Evolutionary conservation across 2,113 vertebrate genomes (phyloP).

Genomic region (Dipodomys spectabilis): DNA sequence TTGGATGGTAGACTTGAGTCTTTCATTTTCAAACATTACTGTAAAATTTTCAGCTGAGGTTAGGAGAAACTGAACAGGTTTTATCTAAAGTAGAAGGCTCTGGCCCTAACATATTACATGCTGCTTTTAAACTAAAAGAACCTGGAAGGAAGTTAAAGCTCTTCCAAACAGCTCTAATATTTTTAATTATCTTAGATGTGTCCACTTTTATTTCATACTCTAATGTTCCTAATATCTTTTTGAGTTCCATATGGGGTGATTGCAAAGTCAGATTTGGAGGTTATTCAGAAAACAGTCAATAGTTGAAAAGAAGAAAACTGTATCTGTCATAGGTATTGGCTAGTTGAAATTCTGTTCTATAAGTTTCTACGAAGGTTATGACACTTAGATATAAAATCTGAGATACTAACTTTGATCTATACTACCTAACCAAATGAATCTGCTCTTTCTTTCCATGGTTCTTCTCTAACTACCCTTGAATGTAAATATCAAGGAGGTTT

Average conservation of each 20-base stretch:
- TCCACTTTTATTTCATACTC: not conserved
- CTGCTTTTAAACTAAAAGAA: constrained; percentile 53
- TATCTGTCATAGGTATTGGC: not conserved
- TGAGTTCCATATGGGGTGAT: constrained; percentile 31
- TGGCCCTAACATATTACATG: constrained; percentile 56
- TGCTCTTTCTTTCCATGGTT: not conserved
- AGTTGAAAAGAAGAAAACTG: not conserved
- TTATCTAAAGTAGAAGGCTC: constrained; percentile 39
- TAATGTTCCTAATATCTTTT: constrained; percentile 9
- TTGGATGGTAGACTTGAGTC: not conserved
- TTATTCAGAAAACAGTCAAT: constrained; percentile 52
- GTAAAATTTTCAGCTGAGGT: constrained; percentile 27
- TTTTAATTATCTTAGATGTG: constrained; percentile 53
- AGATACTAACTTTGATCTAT: not conserved
- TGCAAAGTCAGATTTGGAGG: constrained; percentile 50
- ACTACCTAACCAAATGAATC: not conserved
- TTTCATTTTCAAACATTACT: constrained; percentile 59
- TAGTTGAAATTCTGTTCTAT: constrained; percentile 15
- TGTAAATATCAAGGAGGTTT: not conserved
- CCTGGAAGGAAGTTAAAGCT: constrained; percentile 44
- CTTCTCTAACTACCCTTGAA: not conserved
- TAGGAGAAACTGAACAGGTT: constrained; percentile 51
- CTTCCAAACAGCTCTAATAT: constrained; percentile 22
- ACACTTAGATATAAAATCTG: not conserved
- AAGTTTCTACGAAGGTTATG: not conserved